Evolutionary conservation across 1,140 invertebrate genomes (phyloP).

Genomic region (Pseudomyrmex dendroicus): DNA sequence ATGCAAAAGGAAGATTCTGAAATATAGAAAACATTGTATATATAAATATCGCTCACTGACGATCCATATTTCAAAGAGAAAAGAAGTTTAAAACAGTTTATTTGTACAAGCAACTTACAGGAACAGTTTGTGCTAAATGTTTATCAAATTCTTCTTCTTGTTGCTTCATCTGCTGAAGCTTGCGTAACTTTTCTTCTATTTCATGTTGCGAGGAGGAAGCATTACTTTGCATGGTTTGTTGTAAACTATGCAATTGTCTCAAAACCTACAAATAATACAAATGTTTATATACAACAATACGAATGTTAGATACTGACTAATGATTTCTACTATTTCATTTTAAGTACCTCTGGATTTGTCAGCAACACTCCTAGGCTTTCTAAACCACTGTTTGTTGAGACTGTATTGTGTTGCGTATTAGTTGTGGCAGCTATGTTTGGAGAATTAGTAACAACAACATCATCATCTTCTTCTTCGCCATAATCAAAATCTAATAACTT

Average conservation of each 20-base stretch:
- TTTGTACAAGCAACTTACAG: conserved; percentile 83
- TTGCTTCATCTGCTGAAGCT: conserved; percentile 90
- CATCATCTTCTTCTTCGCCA: conserved; percentile 92
- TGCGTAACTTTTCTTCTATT: conserved; percentile 90
- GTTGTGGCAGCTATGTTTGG: conserved; percentile 74
- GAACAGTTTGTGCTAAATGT: conserved; percentile 90
- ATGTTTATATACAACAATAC: not conserved
- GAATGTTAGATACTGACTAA: conserved; percentile 26
- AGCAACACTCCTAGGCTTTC: conserved; percentile 82
- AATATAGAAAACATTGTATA: conserved; percentile 43
- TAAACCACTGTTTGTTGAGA: conserved; percentile 76
- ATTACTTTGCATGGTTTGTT: conserved; percentile 84
- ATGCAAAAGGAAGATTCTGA: conserved; percentile 88
- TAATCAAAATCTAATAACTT: conserved; percentile 94
- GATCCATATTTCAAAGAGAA: no score
- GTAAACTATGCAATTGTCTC: conserved; percentile 88
- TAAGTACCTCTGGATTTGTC: conserved; percentile 82
- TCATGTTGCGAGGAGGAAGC: conserved; percentile 85
- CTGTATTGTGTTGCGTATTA: conserved; percentile 77
- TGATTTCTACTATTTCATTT: not conserved
- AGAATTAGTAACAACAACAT: conserved; percentile 82
- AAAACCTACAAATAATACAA: conserved; percentile 85
- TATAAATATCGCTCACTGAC: not conserved
- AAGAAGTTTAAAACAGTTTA: not conserved
- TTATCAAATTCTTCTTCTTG: conserved; percentile 93